These are phyloP conservation scores for Subanguina moxae DNA, from an alignment of 1,140 invertebrate genomes.

Conservation along the genomic window DNA sequence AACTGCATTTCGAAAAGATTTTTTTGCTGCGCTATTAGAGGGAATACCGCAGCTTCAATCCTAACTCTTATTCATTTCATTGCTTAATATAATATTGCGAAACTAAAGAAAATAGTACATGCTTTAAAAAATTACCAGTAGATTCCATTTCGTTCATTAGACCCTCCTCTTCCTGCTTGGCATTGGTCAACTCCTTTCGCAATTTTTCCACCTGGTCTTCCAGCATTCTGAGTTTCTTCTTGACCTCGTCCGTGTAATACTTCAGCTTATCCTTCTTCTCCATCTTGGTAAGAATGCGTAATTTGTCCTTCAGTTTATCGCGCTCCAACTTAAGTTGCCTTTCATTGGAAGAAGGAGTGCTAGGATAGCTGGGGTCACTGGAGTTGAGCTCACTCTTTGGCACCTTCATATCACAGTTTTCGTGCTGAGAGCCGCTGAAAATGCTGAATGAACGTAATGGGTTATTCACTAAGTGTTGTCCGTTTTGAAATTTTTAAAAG, in stretches of 20 bases:
- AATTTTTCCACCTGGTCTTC: conserved; percentile 42
- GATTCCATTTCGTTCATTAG: conserved; percentile 97
- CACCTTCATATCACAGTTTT: background rate
- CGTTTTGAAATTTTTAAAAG: too few species aligned
- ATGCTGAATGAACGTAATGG: background rate
- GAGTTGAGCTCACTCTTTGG: conserved; percentile 4
- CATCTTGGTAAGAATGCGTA: conserved; percentile 12
- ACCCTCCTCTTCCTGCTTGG: conserved; percentile 81
- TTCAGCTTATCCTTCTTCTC: conserved; percentile 37
- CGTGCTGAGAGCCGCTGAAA: background rate
- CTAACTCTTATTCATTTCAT: too few species aligned
- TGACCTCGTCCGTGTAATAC: conserved; percentile 36
- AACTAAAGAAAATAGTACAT: too few species aligned
- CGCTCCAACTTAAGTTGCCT: conserved; percentile 17
- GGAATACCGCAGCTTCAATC: too few species aligned
- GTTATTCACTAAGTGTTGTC: too few species aligned
- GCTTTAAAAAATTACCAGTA: conserved; percentile 59
- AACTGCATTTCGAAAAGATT: too few species aligned
- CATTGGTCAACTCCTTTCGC: conserved; percentile 34
- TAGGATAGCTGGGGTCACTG: background rate
- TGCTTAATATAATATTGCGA: too few species aligned
- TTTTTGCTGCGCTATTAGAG: too few species aligned
- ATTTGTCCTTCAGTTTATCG: conserved; percentile 25
- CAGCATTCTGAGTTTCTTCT: conserved; percentile 36
- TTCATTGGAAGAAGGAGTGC: background rate